Conservation (phyloP, 2,113 vertebrate genomes). For the Labeo catla region DNA sequence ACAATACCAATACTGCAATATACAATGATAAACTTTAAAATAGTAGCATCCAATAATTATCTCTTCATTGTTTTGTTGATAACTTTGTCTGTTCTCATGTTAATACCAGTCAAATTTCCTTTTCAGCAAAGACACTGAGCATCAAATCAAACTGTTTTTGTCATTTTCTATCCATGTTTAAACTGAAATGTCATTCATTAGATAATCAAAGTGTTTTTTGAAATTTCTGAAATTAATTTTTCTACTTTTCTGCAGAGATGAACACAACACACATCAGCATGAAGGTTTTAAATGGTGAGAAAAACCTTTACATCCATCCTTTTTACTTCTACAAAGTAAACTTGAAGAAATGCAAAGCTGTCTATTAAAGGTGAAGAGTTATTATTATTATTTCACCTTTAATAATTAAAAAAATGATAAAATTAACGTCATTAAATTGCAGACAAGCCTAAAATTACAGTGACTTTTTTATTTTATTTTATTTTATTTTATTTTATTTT, state of each 20-base stretch:
- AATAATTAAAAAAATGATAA: no score
- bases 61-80: neutral
- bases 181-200: neutral
- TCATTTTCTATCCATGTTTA: neutral
- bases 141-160: neutral
- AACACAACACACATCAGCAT: conserved; percentile 71
- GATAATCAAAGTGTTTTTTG: neutral
- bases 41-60: neutral
- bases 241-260: conserved; percentile 17
- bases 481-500: no score
- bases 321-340: no score
- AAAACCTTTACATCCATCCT: conserved; percentile 56
- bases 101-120: neutral
- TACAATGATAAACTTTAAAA: no score
- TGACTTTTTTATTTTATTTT: no score
- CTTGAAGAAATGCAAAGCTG: no score
- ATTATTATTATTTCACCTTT: no score
- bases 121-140: neutral
- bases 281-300: conserved; percentile 70
- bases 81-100: neutral
- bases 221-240: neutral
- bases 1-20: no score
- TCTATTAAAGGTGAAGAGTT: no score
- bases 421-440: no score
- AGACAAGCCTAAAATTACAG: no score